Evolutionary conservation across 1,140 invertebrate genomes (phyloP).

Genomic region (Popillia japonica): DNA sequence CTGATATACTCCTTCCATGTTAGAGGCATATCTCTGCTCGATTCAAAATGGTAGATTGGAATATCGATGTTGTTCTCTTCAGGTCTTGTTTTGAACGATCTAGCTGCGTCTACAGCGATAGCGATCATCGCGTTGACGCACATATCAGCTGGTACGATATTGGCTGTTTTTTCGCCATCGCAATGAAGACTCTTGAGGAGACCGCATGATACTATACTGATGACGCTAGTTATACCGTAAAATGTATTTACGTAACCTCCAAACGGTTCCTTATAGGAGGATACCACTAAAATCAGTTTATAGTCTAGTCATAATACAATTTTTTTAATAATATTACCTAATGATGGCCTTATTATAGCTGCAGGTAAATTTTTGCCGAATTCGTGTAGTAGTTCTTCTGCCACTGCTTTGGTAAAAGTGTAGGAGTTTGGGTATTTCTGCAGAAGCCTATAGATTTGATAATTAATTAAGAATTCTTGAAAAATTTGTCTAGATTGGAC

Average conservation of each 20-base stretch:
- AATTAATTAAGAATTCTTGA: no score
- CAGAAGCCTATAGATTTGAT: conserved; percentile 74
- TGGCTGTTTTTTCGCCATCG: conserved; percentile 69
- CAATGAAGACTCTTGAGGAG: conserved; percentile 76
- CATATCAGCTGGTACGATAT: conserved; percentile 88
- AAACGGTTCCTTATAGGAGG: conserved; percentile 79
- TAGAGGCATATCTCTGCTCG: conserved; percentile 71
- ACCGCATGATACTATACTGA: conserved; percentile 67
- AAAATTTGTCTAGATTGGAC: no score
- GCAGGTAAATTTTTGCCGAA: conserved; percentile 75
- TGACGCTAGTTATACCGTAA: conserved; percentile 83
- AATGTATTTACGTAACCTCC: conserved; percentile 90
- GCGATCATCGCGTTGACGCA: conserved; percentile 83
- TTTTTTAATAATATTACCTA: conserved; percentile 66
- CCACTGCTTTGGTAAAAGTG: conserved; percentile 83
- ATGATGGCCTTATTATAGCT: conserved; percentile 76
- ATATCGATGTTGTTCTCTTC: background rate
- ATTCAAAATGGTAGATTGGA: conserved; percentile 67
- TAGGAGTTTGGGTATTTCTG: conserved; percentile 87
- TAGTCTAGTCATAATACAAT: background rate
- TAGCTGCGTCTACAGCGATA: conserved; percentile 71
- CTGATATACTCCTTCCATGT: conserved; percentile 55
- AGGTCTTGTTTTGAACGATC: conserved; percentile 56
- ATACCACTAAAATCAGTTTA: conserved; percentile 69
- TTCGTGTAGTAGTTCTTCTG: conserved; percentile 76